phyloP scores from a whole-genome alignment of 92 coral and sea anemone species.

The Parazoanthus darwini region DNA sequence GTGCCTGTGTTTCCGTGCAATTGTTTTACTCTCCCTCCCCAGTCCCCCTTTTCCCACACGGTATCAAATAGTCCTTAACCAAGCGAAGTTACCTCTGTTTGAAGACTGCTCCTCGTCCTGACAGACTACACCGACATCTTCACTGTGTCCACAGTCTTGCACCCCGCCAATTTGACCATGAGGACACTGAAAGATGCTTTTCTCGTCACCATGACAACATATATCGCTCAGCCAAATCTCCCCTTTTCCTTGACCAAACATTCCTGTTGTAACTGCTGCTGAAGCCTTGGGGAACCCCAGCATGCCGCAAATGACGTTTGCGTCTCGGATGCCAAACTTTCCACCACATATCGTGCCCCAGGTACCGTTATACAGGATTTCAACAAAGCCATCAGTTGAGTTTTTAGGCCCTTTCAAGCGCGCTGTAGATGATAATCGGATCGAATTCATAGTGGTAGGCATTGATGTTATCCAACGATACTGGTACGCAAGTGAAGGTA shows the following conservation, averaged over 20 bases:
- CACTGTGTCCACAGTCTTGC: slow-evolving; percentile 4
- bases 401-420: slow-evolving; percentile 7
- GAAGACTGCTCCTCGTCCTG: background rate
- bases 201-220: slow-evolving; percentile 27
- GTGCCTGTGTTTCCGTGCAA: too few relatives aligned
- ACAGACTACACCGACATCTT: slow-evolving; percentile 18
- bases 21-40: too few relatives aligned
- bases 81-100: background rate
- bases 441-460: too few relatives aligned
- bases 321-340: slow-evolving; percentile 8
- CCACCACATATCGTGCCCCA: slow-evolving; percentile 27
- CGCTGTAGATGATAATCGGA: background rate
- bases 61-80: too few relatives aligned
- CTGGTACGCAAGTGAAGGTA: too few relatives aligned
- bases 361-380: background rate
- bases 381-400: slow-evolving; percentile 20
- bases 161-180: background rate
- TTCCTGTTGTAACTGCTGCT: slow-evolving; percentile 4
- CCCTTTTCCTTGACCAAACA: slow-evolving; percentile 20
- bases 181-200: background rate
- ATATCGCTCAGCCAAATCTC: slow-evolving; percentile 20
- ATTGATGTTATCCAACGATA: too few relatives aligned
- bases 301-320: slow-evolving; percentile 20
- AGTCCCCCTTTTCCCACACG: too few relatives aligned
- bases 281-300: background rate